phyloP scores from a whole-genome alignment of 2,797 vertebrate species.

The Pipistrellus pygmaeus region DNA sequence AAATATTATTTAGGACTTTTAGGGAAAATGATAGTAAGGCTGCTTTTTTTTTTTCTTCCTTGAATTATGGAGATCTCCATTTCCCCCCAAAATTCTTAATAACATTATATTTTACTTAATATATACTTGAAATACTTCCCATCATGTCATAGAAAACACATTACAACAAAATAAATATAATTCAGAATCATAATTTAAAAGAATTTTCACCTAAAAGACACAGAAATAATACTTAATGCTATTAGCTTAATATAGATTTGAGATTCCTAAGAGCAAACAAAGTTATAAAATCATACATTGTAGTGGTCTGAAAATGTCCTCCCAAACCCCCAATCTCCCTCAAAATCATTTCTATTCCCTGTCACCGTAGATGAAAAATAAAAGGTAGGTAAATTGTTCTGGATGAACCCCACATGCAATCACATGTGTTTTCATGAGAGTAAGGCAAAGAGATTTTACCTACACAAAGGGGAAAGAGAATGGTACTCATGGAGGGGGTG shows the following conservation, averaged over 20 bases:
- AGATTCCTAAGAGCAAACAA: neutral
- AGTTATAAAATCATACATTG: neutral
- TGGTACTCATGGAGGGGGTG: fast-evolving
- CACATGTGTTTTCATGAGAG: neutral
- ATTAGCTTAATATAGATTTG: neutral
- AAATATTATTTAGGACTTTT: neutral
- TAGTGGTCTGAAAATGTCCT: neutral
- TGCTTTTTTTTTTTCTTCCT: neutral
- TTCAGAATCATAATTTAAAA: constrained; percentile 2
- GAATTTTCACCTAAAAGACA: neutral
- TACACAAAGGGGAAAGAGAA: neutral
- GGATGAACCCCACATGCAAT: neutral
- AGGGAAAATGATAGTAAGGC: constrained; percentile 47
- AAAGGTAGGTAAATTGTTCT: neutral
- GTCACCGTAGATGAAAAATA: neutral
- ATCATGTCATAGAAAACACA: neutral
- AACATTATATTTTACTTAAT: constrained; percentile 49
- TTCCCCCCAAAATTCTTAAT: constrained; percentile 32
- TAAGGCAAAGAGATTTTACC: neutral
- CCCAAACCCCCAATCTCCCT: neutral
- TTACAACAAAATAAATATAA: neutral
- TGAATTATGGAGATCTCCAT: neutral
- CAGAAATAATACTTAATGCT: neutral
- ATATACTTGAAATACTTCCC: constrained; percentile 50
- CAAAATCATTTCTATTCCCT: neutral